A percentile compares a stretch with the other conserved stretches of the same genome.
Conservation (phyloP, 64 coral and sea anemone genomes). For the Stichodactyla helianthus region DNA sequence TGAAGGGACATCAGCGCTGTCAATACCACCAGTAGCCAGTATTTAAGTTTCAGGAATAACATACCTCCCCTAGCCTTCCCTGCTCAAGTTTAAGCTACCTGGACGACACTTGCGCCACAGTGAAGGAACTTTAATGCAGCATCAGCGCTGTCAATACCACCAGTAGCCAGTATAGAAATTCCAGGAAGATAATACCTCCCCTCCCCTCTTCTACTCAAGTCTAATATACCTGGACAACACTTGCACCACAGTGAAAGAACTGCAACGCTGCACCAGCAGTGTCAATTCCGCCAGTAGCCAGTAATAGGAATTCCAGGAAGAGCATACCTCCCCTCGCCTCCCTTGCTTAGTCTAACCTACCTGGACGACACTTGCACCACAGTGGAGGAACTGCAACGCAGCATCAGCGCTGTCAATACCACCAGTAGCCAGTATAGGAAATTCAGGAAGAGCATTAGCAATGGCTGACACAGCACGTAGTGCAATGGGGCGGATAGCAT, state of each 20-base stretch:
- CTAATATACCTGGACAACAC: too few species aligned
- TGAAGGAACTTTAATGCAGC: constrained; percentile 93
- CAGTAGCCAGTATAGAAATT: constrained; percentile 85
- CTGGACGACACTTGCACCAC: constrained; percentile 87
- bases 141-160: constrained; percentile 96
- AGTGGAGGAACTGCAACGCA: constrained; percentile 92
- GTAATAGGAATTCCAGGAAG: background rate
- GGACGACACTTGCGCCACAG: constrained; percentile 79
- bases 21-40: too few species aligned
- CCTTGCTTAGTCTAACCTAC: background rate
- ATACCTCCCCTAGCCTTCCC: background rate
- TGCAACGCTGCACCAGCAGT: too few species aligned
- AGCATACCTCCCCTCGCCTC: background rate
- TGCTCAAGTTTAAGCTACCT: constrained; percentile 13
- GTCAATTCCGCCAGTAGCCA: too few species aligned
- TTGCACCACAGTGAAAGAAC: too few species aligned
- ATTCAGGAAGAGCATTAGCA: constrained; percentile 73
- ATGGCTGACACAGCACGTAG: constrained; percentile 96
- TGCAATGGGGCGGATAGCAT: constrained; percentile 92
- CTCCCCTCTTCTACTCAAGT: too few species aligned
- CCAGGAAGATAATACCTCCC: too few species aligned
- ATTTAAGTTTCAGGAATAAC: background rate
- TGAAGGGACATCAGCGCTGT: constrained; percentile 45
- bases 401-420: constrained; percentile 96
- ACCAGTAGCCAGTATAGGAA: constrained; percentile 92